Conservation (phyloP, 1,140 invertebrate species). For the Drosophila parvula region DNA sequence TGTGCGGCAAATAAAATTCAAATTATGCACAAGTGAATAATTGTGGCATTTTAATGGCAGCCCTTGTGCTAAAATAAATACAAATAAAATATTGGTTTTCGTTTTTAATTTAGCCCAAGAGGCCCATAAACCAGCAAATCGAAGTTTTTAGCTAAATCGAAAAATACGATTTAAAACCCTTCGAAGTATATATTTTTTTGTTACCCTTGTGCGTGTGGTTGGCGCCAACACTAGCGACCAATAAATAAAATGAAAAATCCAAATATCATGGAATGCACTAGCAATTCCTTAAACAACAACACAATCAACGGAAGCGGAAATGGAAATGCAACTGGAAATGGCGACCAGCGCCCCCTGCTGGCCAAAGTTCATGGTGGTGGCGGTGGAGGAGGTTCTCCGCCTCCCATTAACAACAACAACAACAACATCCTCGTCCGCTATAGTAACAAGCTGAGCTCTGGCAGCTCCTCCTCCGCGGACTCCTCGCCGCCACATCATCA, state of each 20-base stretch:
- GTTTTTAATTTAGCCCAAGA: constrained; percentile 78
- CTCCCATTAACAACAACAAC: constrained; percentile 34
- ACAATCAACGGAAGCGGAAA: constrained; percentile 75
- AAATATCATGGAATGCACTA: constrained; percentile 76
- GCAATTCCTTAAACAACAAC: constrained; percentile 70
- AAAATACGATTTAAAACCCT: constrained; percentile 13
- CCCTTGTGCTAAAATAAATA: constrained; percentile 38
- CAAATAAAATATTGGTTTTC: constrained; percentile 53
- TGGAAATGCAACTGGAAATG: constrained; percentile 68
- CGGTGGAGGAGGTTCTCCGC: constrained; percentile 38
- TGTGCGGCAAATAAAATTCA: constrained; percentile 67
- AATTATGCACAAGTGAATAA: constrained; percentile 82
- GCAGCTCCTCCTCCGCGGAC: constrained; percentile 53
- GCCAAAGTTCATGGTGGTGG: constrained; percentile 43
- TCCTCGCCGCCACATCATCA: constrained; percentile 58
- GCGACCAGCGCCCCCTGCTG: constrained; percentile 56
- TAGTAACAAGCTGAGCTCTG: constrained; percentile 56
- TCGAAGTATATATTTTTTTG: constrained; percentile 8
- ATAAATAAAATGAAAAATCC: constrained; percentile 83
- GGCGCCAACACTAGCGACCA: constrained; percentile 72
- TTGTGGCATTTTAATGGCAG: constrained; percentile 73
- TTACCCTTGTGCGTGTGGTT: constrained; percentile 15
- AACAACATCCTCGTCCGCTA: constrained; percentile 30
- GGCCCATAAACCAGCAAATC: constrained; percentile 68
- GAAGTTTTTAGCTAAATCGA: constrained; percentile 44